Evolutionary conservation across 2,113 vertebrate genomes (phyloP).

Genomic region (Pogona vitticeps): DNA sequence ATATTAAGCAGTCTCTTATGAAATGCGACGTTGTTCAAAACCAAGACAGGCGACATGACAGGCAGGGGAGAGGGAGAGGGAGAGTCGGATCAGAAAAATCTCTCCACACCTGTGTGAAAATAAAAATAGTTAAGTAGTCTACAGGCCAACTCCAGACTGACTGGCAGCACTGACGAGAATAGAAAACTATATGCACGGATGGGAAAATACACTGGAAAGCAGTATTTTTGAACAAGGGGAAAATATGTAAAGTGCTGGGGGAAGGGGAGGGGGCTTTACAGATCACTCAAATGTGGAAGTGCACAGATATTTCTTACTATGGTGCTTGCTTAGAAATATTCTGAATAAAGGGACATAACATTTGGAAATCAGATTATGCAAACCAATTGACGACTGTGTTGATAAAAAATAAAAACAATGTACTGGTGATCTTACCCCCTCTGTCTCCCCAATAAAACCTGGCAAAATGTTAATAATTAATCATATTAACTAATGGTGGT

Average conservation of each 20-base stretch:
- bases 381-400: conserved; percentile 50
- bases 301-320: conserved; percentile 54
- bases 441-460: no score
- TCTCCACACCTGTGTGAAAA: conserved; percentile 60
- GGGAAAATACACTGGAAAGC: conserved; percentile 61
- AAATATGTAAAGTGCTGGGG: conserved; percentile 41
- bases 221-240: conserved; percentile 3
- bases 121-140: not conserved
- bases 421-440: no score
- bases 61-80: not conserved
- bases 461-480: no score
- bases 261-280: not conserved
- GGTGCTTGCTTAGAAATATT: conserved; percentile 50
- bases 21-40: conserved; percentile 48
- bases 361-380: conserved; percentile 41
- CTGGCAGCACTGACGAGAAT: conserved; percentile 50
- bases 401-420: no score
- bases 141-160: conserved; percentile 40
- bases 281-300: conserved; percentile 53
- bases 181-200: conserved; percentile 10
- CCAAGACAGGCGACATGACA: conserved; percentile 20
- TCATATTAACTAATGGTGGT: no score
- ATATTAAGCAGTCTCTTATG: conserved; percentile 24
- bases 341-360: conserved; percentile 40
- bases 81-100: conserved; percentile 44